Percentiles rank a stretch among this genome's conserved stretches.
Conservation (phyloP, 2,888 invertebrate species). For the Cryptus viduatorius region DNA sequence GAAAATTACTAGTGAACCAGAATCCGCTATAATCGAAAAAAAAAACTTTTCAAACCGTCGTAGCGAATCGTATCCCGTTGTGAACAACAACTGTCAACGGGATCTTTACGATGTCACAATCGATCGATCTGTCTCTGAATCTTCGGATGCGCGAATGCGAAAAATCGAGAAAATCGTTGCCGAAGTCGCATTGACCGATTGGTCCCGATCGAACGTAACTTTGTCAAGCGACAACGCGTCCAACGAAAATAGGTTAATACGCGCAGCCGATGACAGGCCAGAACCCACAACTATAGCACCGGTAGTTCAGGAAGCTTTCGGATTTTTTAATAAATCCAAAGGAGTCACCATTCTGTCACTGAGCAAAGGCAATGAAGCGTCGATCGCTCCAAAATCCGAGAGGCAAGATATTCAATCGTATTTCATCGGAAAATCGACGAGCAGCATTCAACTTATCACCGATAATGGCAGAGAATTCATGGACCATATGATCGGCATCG, state of each 20-base stretch:
- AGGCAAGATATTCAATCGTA: neutral
- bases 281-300: neutral
- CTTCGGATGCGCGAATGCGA: slow-evolving; percentile 66
- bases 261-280: neutral
- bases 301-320: neutral
- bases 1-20: neutral
- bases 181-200: slow-evolving; percentile 59
- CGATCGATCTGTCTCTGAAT: slow-evolving; percentile 67
- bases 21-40: neutral
- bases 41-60: neutral
- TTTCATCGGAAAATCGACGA: slow-evolving; percentile 21
- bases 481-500: slow-evolving; percentile 72
- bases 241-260: neutral
- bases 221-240: neutral
- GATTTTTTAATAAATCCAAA: slow-evolving; percentile 34
- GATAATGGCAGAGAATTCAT: neutral
- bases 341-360: slow-evolving; percentile 47
- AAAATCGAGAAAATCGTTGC: slow-evolving; percentile 72
- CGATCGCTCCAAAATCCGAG: neutral
- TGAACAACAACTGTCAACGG: slow-evolving; percentile 41
- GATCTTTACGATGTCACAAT: neutral
- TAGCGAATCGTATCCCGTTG: slow-evolving; percentile 71
- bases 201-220: slow-evolving; percentile 51
- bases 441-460: neutral
- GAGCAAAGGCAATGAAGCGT: slow-evolving; percentile 1